Conservation (phyloP, 2,888 invertebrate species). For the Trissolcus japonicus region DNA sequence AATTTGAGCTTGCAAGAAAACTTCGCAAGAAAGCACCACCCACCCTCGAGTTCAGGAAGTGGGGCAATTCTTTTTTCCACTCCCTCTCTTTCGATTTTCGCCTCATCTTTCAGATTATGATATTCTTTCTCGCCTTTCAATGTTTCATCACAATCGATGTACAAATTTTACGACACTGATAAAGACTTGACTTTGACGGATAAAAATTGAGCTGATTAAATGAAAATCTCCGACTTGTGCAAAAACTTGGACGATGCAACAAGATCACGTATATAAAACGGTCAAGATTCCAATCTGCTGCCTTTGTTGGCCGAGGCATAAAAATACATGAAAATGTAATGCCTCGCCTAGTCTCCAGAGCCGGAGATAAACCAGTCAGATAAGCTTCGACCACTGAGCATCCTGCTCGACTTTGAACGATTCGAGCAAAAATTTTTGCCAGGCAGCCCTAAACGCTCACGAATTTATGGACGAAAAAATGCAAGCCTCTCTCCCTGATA, state of each 20-base stretch:
- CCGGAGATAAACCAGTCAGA: conserved; percentile 42
- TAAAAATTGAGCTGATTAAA: not conserved
- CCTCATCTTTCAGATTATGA: too few species aligned
- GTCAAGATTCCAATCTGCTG: conserved; percentile 35
- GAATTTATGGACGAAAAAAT: too few species aligned
- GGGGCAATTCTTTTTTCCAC: not conserved
- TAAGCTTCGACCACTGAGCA: conserved; percentile 34
- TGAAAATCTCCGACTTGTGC: not conserved
- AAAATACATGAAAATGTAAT: conserved; percentile 50
- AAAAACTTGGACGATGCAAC: conserved; percentile 22
- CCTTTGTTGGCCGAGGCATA: conserved; percentile 40
- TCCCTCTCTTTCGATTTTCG: not conserved
- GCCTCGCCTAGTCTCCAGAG: conserved; percentile 36
- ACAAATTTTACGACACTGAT: too few species aligned
- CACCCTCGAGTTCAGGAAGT: too few species aligned
- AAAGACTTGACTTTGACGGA: too few species aligned
- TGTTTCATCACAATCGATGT: too few species aligned
- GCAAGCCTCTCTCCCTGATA: too few species aligned
- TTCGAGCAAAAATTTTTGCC: conserved; percentile 23
- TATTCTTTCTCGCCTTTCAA: not conserved
- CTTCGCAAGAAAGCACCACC: too few species aligned
- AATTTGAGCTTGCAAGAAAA: not conserved
- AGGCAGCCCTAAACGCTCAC: not conserved
- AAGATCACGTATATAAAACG: conserved; percentile 16
- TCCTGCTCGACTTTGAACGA: conserved; percentile 18